Conservation (phyloP, 2,888 invertebrate species). For the Chrysopilus asiliformis region DNA sequence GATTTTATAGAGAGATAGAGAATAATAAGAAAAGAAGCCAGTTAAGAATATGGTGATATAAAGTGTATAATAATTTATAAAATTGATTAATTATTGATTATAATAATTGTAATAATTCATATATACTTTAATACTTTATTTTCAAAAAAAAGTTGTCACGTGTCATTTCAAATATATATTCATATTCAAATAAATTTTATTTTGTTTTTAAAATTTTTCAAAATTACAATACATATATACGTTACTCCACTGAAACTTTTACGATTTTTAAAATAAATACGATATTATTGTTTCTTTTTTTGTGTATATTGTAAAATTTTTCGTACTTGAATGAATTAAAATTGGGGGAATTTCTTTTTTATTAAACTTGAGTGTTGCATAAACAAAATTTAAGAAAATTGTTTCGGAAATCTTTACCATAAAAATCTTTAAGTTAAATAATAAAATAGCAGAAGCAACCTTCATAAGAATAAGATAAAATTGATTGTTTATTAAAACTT, state of each 20-base stretch:
- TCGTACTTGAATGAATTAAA: conserved; percentile 10
- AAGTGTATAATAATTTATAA: conserved; percentile 3
- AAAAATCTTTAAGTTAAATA: too few species aligned
- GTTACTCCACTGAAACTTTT: conserved; percentile 9
- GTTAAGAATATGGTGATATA: conserved; percentile 11
- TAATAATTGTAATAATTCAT: neutral
- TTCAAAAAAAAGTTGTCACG: conserved; percentile 7
- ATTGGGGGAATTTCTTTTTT: too few species aligned
- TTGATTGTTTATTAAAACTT: too few species aligned
- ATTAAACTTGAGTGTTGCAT: too few species aligned
- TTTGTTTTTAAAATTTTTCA: too few species aligned
- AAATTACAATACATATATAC: conserved; percentile 13
- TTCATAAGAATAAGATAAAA: too few species aligned
- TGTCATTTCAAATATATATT: conserved; percentile 11
- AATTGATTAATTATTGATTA: neutral
- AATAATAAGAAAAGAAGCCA: neutral
- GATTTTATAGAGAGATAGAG: neutral
- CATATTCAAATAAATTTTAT: conserved; percentile 11
- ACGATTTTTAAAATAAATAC: neutral
- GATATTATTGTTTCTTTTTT: neutral
- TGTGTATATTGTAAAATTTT: conserved; percentile 12
- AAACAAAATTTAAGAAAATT: conserved; percentile 6
- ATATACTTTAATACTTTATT: too few species aligned
- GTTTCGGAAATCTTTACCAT: conserved; percentile 12
- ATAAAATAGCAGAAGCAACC: too few species aligned